Evolutionary conservation across 2,113 vertebrate species (phyloP).

Genomic region (Lathamus discolor): DNA sequence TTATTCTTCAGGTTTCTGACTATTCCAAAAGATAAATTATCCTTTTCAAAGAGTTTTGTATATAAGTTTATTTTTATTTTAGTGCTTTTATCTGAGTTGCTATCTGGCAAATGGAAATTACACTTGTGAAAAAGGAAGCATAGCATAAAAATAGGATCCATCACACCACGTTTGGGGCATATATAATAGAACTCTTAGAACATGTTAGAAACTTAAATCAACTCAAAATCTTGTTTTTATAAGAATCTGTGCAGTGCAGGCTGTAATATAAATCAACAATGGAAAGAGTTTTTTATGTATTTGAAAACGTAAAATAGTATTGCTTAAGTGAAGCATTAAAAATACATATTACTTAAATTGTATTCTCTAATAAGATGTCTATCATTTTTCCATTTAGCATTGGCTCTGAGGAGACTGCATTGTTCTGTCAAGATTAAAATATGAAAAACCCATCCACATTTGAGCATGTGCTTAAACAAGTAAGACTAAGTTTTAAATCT

Average conservation of each 20-base stretch:
- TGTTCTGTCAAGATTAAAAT: conserved; percentile 58
- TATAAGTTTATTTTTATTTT: conserved; percentile 24
- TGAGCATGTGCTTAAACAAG: conserved; percentile 72
- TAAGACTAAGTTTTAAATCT: conserved; percentile 70
- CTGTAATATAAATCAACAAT: not conserved
- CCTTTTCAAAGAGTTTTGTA: not conserved
- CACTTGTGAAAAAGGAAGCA: conserved; percentile 16
- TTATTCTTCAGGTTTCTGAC: conserved; percentile 15
- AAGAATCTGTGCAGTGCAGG: not conserved
- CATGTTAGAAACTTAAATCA: conserved; percentile 10
- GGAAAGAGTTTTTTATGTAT: not conserved
- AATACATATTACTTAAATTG: conserved; percentile 62
- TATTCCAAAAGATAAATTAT: conserved; percentile 26
- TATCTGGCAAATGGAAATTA: conserved; percentile 50
- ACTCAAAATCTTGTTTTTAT: conserved; percentile 38
- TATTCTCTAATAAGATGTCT: conserved; percentile 47
- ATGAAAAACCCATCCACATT: conserved; percentile 47
- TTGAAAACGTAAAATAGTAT: conserved; percentile 39
- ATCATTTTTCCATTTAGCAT: conserved; percentile 30
- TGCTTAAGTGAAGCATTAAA: conserved; percentile 60
- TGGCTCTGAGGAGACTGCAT: conserved; percentile 2
- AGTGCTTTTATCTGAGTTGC: conserved; percentile 30
- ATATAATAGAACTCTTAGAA: conserved; percentile 25
- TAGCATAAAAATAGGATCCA: conserved; percentile 41
- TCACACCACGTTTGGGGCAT: not conserved